Percentiles rank a stretch among this genome's conserved stretches.
phyloP scores from a whole-genome alignment of 2,888 invertebrate species.

The Microplitis deprimator region DNA sequence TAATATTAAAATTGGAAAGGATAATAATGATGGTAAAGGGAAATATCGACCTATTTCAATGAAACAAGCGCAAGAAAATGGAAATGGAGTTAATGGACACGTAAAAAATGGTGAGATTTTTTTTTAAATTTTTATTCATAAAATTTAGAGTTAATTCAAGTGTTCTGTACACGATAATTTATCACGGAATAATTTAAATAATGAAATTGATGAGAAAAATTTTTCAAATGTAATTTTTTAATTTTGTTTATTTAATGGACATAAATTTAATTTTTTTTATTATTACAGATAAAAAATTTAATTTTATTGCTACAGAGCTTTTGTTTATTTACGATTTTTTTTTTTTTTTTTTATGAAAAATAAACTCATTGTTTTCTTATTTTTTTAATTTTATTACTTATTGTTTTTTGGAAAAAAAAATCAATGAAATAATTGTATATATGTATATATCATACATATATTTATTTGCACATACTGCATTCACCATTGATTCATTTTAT shows the following conservation, averaged over 20 bases:
- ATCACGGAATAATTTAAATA: too few relatives aligned
- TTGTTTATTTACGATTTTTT: too few relatives aligned
- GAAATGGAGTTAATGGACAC: constrained; percentile 29
- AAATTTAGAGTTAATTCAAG: neutral
- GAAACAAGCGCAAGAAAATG: constrained; percentile 12
- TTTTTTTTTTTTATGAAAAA: too few relatives aligned
- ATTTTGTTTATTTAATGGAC: too few relatives aligned
- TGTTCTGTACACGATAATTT: too few relatives aligned
- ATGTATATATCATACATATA: neutral
- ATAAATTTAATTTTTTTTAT: too few relatives aligned
- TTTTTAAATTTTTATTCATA: constrained; percentile 7
- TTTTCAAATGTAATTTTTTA: too few relatives aligned
- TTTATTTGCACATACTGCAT: neutral
- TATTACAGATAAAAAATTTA: too few relatives aligned
- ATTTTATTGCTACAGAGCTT: too few relatives aligned
- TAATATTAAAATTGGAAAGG: constrained; percentile 65
- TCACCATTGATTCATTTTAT: neutral
- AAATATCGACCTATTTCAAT: constrained; percentile 34
- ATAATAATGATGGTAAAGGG: constrained; percentile 52
- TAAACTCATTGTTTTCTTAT: too few relatives aligned
- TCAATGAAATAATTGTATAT: neutral
- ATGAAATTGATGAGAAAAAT: too few relatives aligned
- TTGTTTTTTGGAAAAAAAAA: neutral
- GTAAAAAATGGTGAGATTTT: constrained; percentile 34
- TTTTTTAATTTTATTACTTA: too few relatives aligned